Percentiles rank a stretch among this genome's conserved stretches.
phyloP scores from a whole-genome alignment of 2,888 invertebrate species.

The Aphidius colemani region DNA sequence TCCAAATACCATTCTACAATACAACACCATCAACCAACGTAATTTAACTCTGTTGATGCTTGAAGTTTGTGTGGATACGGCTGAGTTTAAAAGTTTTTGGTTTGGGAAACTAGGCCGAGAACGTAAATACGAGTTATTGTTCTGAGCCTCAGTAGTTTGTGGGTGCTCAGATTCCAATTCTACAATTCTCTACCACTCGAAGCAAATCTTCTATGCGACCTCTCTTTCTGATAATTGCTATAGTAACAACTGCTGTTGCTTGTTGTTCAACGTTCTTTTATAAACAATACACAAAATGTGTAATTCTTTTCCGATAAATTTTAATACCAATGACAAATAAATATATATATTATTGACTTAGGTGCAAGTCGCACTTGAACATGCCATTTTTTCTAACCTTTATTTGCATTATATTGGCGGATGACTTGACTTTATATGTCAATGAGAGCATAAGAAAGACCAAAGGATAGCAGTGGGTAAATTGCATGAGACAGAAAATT shows the following conservation, averaged over 20 bases:
- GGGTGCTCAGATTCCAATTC: constrained; percentile 24
- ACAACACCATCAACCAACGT: constrained; percentile 25
- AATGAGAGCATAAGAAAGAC: too few species aligned
- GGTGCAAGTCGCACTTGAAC: neutral
- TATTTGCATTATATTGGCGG: too few species aligned
- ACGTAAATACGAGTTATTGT: constrained; percentile 41
- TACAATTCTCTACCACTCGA: neutral
- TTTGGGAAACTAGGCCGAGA: constrained; percentile 37
- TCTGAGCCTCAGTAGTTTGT: constrained; percentile 31
- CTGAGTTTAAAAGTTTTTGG: too few species aligned
- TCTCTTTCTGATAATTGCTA: neutral
- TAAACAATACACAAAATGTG: neutral
- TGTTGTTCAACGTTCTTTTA: too few species aligned
- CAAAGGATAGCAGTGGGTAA: neutral
- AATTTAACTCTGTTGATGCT: constrained; percentile 36
- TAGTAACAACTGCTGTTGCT: neutral
- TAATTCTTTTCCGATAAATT: constrained; percentile 3
- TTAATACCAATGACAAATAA: neutral
- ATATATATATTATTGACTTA: too few species aligned
- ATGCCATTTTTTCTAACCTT: neutral
- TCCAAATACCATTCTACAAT: constrained; percentile 7
- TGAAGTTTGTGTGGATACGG: constrained; percentile 28
- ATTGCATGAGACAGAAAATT: neutral
- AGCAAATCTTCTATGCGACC: neutral
- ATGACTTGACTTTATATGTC: too few species aligned